Percentiles rank a stretch among this genome's conserved stretches.
These are phyloP conservation scores for Vombatus ursinus DNA, from an alignment of 2,113 vertebrate species.

Conservation along the genomic window DNA sequence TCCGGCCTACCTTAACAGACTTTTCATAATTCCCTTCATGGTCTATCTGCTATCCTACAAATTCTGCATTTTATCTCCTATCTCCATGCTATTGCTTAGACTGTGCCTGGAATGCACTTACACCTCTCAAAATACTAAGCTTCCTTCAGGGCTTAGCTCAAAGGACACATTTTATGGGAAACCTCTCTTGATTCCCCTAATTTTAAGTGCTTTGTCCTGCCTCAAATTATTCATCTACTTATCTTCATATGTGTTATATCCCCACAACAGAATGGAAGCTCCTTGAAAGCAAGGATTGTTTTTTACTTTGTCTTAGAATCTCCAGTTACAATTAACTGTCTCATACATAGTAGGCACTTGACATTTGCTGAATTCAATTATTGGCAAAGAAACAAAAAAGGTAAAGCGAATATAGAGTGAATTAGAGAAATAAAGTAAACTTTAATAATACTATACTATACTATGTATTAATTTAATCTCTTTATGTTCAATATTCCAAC, in stretches of 20 bases:
- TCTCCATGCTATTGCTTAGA: neutral
- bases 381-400: neutral
- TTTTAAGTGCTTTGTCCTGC: neutral
- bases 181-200: neutral
- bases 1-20: neutral
- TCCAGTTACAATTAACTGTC: neutral
- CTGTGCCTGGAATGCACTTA: neutral
- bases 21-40: neutral
- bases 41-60: neutral
- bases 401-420: neutral
- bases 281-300: neutral
- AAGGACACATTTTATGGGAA: neutral
- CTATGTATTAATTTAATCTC: neutral
- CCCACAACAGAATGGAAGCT: neutral
- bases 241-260: neutral
- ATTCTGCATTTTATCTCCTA: neutral
- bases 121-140: neutral
- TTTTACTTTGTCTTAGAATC: neutral
- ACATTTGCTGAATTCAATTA: neutral
- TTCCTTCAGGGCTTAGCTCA: neutral
- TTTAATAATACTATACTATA: neutral
- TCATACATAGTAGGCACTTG: too few species aligned
- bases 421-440: neutral
- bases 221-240: neutral
- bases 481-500: neutral